Percentiles rank a stretch among this genome's conserved stretches.
phyloP scores from a whole-genome alignment of 2,113 vertebrate genomes.

The Xiphophorus couchianus region DNA sequence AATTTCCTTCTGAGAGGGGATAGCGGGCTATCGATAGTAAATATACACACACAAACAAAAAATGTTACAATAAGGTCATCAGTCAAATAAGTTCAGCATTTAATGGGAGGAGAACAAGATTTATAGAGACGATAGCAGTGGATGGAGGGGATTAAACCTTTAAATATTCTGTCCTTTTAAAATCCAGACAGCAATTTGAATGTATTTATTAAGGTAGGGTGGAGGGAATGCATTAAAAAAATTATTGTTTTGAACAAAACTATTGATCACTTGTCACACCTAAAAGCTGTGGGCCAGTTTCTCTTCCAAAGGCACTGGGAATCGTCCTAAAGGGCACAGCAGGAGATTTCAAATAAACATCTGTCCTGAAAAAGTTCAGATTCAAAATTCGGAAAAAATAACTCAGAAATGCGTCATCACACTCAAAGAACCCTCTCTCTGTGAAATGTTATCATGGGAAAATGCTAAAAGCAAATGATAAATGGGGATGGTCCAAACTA shows the following conservation, averaged over 20 bases:
- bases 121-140: not conserved
- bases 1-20: constrained; percentile 27
- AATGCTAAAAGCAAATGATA: not conserved
- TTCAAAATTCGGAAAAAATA: not conserved
- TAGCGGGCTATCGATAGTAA: constrained; percentile 21
- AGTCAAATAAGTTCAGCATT: not conserved
- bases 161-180: not conserved
- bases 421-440: not conserved
- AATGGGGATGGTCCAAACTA: not conserved
- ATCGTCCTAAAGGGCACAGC: not conserved
- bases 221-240: not conserved
- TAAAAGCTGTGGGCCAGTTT: not conserved
- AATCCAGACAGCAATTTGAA: not conserved
- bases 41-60: constrained; percentile 1
- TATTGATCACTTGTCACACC: too few species aligned
- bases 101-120: not conserved
- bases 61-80: not conserved
- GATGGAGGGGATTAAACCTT: not conserved
- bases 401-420: not conserved
- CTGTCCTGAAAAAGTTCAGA: not conserved
- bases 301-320: not conserved
- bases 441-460: not conserved
- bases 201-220: not conserved
- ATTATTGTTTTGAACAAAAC: not conserved
- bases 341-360: not conserved